Base-by-base conservation (phyloP, 2,888 invertebrate genomes). In the Philereme vetulata region DNA sequence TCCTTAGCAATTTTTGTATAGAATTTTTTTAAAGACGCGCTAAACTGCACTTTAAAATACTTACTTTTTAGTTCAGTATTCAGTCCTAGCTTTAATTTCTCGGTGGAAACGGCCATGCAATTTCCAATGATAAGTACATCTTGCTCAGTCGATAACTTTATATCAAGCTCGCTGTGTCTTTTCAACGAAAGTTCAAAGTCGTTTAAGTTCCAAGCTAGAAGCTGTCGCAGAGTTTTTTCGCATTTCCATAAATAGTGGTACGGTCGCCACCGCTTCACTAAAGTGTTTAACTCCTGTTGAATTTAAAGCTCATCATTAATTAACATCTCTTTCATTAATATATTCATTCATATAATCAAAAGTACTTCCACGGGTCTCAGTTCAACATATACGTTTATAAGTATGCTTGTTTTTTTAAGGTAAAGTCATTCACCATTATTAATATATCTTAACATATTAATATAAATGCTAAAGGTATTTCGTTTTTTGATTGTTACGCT, bases 191-290 rank as follows among this genome's bases (percentile, higher is more conserved):
- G 83, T 80, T 97, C 97, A 72, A 97, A 97, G 76, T 97, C 96
- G 34, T 94, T 91, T 42, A 97, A 85, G 50, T 94, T 94, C 77
- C 95, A 95, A 58, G 94, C 94, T 67, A 96, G 91, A 7, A 97
- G 88, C 75, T 97, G 96, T 0, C 96, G 90, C 33, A 96, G 93
- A n/a, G 95, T 95, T 67, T 96, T 95, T 78, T 97, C 97, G 74
- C 96, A 96, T 72, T 96, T 96, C 97, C 97, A 97, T 4, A 97
- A 88, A 74, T 96, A 96, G 79, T 96, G 96, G 82, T 98, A 98
- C 0, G 97, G 96, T 32, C 96, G 94, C 97, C 98, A 98, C 71
- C 95, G 94, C 72, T 96, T 95, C 47, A 98, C 94, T 68, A 98
- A 96, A 9, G 94, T 94, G 45, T 94, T 94, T 53, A 98, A 93